These are phyloP conservation scores for Chamaea fasciata DNA, from an alignment of 2,113 vertebrate species.

Conservation along the genomic window DNA sequence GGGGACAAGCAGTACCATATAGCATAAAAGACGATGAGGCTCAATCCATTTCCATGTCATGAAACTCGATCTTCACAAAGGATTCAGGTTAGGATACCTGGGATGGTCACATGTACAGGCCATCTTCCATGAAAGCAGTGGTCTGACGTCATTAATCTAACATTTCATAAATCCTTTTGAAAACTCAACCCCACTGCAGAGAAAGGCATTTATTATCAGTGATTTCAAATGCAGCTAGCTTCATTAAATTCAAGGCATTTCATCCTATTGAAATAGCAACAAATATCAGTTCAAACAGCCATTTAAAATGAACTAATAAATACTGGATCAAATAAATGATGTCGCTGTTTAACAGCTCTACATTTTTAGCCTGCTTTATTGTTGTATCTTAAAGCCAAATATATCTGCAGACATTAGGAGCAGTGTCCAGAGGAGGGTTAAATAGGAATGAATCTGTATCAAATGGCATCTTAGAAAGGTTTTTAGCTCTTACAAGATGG, in stretches of 20 bases:
- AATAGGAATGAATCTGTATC: neutral
- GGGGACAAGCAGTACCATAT: neutral
- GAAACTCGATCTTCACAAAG: neutral
- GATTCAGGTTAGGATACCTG: neutral
- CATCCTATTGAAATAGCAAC: neutral
- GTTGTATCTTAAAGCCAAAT: neutral
- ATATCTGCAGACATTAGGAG: neutral
- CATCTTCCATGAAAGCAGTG: neutral
- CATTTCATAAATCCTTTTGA: neutral
- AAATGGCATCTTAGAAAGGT: neutral
- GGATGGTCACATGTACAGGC: neutral
- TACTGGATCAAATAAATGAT: neutral
- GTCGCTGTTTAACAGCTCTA: neutral
- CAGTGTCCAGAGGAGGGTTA: neutral
- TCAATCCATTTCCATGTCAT: neutral
- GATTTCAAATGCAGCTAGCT: neutral
- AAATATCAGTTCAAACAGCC: neutral
- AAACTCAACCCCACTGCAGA: neutral
- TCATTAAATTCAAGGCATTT: neutral
- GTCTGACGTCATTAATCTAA: neutral
- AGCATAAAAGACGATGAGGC: neutral
- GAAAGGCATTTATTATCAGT: neutral
- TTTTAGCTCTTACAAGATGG: neutral
- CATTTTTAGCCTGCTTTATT: neutral
- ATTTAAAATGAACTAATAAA: neutral